These are phyloP conservation scores for Gonatopus flavifemur DNA, from an alignment of 1,140 invertebrate species.

Conservation along the genomic window DNA sequence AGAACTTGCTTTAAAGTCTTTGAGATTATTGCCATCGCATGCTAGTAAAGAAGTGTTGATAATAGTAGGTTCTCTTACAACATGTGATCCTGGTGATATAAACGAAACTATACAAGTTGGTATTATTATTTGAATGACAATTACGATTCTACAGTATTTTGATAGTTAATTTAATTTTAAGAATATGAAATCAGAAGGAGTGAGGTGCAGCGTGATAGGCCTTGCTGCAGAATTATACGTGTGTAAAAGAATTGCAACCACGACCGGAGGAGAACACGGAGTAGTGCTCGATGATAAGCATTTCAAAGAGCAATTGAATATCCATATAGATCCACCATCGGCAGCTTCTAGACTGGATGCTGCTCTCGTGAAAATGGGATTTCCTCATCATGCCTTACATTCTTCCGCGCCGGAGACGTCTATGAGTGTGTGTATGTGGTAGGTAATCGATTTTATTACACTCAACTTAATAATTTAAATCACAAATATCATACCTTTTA, in stretches of 20 bases:
- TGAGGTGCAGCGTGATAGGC: constrained; percentile 92
- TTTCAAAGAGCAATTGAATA: constrained; percentile 76
- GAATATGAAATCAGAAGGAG: constrained; percentile 70
- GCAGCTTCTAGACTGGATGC: constrained; percentile 78
- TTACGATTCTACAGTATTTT: not conserved
- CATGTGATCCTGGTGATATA: constrained; percentile 95
- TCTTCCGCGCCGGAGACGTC: constrained; percentile 62
- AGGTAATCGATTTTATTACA: constrained; percentile 37
- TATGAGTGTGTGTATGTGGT: constrained; percentile 86
- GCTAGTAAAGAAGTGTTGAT: constrained; percentile 91
- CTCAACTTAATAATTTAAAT: not conserved
- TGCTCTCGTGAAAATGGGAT: constrained; percentile 91
- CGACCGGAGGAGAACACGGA: constrained; percentile 83
- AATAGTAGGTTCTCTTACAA: constrained; percentile 90
- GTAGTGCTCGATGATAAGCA: constrained; percentile 91
- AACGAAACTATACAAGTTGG: constrained; percentile 79
- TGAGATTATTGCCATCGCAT: constrained; percentile 90
- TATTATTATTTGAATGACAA: not conserved
- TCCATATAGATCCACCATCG: constrained; percentile 86
- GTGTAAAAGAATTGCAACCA: constrained; percentile 79
- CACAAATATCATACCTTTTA: not conserved
- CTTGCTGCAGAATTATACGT: constrained; percentile 93
- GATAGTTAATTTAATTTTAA: constrained; percentile 46
- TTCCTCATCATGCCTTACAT: constrained; percentile 70
- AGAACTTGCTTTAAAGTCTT: constrained; percentile 80